Evolutionary conservation across 1,140 invertebrate genomes (phyloP).

Genomic region (Meloidogyne chitwoodi): DNA sequence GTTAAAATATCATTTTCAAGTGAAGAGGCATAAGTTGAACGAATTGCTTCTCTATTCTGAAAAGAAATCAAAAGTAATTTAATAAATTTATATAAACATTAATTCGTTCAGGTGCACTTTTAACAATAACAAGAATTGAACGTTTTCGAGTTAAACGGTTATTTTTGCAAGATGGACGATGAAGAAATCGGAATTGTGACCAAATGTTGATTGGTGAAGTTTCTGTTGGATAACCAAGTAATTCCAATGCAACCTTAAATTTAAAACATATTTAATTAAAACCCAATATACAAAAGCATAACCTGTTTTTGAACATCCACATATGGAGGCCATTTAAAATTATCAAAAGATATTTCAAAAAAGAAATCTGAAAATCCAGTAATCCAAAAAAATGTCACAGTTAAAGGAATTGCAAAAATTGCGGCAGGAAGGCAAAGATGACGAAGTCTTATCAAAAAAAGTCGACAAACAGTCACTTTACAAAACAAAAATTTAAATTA

Average conservation of each 20-base stretch:
- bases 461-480: background rate
- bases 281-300: background rate
- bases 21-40: conserved; percentile 1
- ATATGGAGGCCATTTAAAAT: conserved; percentile 30
- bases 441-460: background rate
- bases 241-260: conserved; percentile 22
- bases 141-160: conserved; percentile 32
- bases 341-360: conserved; percentile 9
- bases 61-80: conserved; percentile 13
- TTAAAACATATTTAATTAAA: background rate
- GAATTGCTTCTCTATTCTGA: background rate
- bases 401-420: background rate
- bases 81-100: conserved; percentile 24
- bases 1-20: conserved; percentile 4
- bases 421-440: background rate
- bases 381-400: background rate
- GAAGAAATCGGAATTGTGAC: conserved; percentile 8
- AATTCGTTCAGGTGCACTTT: conserved; percentile 41
- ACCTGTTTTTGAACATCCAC: conserved; percentile 36
- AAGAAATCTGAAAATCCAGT: conserved; percentile 9
- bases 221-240: conserved; percentile 16
- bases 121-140: conserved; percentile 48
- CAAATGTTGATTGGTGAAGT: conserved; percentile 17
- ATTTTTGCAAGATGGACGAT: conserved; percentile 23
- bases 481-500: background rate